Evolutionary conservation across 2,888 invertebrate genomes (phyloP), one percentile per base, ranked within the genome.

Genomic region (Polietes domitor): DNA sequence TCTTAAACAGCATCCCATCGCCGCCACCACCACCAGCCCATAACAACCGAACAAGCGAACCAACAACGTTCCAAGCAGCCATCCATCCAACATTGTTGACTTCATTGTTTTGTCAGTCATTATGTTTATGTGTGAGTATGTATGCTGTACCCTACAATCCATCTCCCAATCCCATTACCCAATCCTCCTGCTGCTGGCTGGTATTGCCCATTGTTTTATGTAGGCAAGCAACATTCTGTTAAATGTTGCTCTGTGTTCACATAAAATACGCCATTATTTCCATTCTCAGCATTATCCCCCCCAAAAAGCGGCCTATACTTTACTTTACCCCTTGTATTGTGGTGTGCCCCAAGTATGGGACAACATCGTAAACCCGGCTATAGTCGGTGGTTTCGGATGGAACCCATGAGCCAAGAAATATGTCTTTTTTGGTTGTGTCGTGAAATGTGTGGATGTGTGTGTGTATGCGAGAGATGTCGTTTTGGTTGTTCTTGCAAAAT

Each of bases 81-180:
- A 50, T 26, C 28, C 76, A 43, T 43, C 61, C 53, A 63, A 50
- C 63, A 32, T 50, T 73, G 28, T 65, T 47, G 63, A 47, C 65
- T 47, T 70, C 61, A 43, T 75, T 73, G 65, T 78, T 73, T 53
- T 72, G 65, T 53, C 75, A 76, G 55, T 70, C 63, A 76, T 53
- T 80, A 43, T 63, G 26, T 17, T 53, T 17, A n/a, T 19, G 28
- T 37, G 63, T 47, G n/a, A 15, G 24, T 63, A 15, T 73, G 19
- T 72, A 21, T 58, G 58, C 28, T 17, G 28, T 12, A 15, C 47
- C 65, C 24, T 65, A 28, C 53, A 65, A 28, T 70, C 15, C 26
- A 19, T n/a, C n/a, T n/a, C n/a, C n/a, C n/a, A n/a, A n/a, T 17
- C 63, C 63, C 63, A 10, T 24, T 15, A 26, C 28, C 37, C 32